Conservation (phyloP, 2,113 vertebrate species). For the Pygoscelis antarcticus region DNA sequence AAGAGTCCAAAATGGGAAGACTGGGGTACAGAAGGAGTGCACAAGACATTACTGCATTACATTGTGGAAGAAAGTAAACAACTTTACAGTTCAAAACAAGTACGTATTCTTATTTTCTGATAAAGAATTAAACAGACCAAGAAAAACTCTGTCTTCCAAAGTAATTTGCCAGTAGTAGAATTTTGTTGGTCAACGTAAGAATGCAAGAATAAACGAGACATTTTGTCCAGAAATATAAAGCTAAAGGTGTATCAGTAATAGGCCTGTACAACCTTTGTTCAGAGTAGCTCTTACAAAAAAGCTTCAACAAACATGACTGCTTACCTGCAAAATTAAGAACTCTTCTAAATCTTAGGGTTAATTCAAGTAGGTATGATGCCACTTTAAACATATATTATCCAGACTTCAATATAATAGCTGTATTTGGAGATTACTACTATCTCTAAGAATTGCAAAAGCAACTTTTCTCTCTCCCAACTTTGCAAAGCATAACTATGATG, state of each 20-base stretch:
- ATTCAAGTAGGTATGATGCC: background rate
- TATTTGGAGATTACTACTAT: background rate
- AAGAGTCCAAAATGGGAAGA: background rate
- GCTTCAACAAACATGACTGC: background rate
- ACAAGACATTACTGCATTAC: background rate
- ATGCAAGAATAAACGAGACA: background rate
- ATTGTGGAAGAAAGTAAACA: background rate
- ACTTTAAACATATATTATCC: background rate
- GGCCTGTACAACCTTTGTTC: background rate
- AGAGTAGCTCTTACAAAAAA: background rate
- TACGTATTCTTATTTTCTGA: background rate
- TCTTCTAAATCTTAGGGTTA: background rate
- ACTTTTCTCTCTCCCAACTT: background rate
- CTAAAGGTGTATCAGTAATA: background rate
- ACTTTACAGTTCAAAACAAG: background rate
- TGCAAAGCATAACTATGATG: rapidly evolving
- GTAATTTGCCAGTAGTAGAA: background rate
- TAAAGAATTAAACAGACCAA: background rate
- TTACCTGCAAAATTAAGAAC: background rate
- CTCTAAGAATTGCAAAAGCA: background rate
- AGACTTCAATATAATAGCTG: background rate
- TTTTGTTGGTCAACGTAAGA: background rate
- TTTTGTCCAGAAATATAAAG: background rate
- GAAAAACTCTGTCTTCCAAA: background rate
- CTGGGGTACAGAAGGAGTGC: background rate